Evolutionary conservation across 2,888 invertebrate species (phyloP), one percentile per base, ranked within the genome.

Genomic region (Zaprionus lineosus): DNA sequence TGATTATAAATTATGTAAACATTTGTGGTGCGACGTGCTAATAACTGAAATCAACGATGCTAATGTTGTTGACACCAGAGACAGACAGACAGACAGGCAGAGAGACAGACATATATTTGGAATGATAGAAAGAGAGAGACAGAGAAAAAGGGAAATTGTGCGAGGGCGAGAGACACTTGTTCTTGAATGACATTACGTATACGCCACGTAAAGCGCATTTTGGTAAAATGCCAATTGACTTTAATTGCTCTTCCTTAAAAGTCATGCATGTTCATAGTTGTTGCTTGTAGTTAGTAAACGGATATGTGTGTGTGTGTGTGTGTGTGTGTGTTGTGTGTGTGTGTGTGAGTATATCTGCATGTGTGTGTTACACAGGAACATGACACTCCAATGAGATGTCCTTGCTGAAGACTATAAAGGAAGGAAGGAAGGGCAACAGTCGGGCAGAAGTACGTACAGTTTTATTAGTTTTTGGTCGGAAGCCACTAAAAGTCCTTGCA

Each of bases 171-270:
- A n/a, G n/a, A n/a, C n/a, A n/a, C n/a, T n/a, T n/a, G n/a, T n/a
- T n/a, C 28, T 7, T 44, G 3, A 58, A 53, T 63, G 40, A 33
- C 63, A 78, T 78, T 66, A 66, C 64, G 67, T 73, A 75, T 75
- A 83, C 84, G 74, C 59, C 70, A 70, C 67, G 73, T 64, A 60
- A 44, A 60, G 68, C 64, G 62, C 51, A 75, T 81, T 79, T 81
- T 75, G 75, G 73, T 68, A 75, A 75, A 83, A 70, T 84, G 75
- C 83, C 85, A 85, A 85, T 85, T 85, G 84, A 68, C 74, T 85
- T 82, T 82, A 82, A 82, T 83, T 85, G 76, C 81, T 62, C 39
- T 57, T 44, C 66, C 76, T 68, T 52, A 40, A 72, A 65, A 76
- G 57, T 70, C 78, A 75, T 59, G 61, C 61, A 61, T 40, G 46